A percentile compares a stretch with the other conserved stretches of the same genome.
phyloP scores from a whole-genome alignment of 2,888 invertebrate genomes.

The Phyllotreta striolata region DNA sequence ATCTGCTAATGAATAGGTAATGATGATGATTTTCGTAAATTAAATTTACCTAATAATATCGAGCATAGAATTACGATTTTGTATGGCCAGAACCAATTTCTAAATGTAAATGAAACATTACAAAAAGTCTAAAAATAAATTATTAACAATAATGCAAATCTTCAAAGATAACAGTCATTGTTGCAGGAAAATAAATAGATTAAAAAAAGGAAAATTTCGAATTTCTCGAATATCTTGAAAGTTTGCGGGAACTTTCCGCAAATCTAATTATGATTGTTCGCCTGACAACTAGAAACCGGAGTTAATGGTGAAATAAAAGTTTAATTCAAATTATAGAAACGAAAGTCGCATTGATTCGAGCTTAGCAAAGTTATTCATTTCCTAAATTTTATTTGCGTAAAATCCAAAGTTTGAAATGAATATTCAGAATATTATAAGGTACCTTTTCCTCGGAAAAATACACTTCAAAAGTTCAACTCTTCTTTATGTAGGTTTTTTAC shows the following conservation, averaged over 20 bases:
- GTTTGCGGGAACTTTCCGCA: slow-evolving; percentile 12
- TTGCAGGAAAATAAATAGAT: slow-evolving; percentile 12
- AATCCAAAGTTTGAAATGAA: too few relatives aligned
- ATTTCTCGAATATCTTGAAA: slow-evolving; percentile 8
- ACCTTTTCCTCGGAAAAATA: too few relatives aligned
- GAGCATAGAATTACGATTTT: too few relatives aligned
- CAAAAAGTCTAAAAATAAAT: slow-evolving; percentile 1
- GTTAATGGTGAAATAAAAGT: slow-evolving; percentile 16
- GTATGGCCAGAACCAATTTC: background rate
- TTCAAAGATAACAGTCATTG: slow-evolving; percentile 7
- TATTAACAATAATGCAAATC: slow-evolving; percentile 16
- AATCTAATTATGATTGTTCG: slow-evolving; percentile 21
- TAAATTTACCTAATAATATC: too few relatives aligned
- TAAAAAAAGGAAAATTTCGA: slow-evolving; percentile 2
- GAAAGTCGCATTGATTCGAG: background rate
- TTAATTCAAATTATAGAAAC: slow-evolving; percentile 14
- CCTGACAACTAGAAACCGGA: slow-evolving; percentile 11
- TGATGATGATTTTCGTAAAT: too few relatives aligned
- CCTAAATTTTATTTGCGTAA: too few relatives aligned
- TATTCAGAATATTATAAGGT: too few relatives aligned
- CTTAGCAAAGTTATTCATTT: too few relatives aligned
- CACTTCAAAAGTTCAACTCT: too few relatives aligned
- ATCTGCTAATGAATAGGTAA: too few relatives aligned
- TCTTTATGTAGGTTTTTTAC: too few relatives aligned
- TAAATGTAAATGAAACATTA: background rate